Percentiles rank a stretch among this genome's conserved stretches.
Conservation (phyloP, 2,113 vertebrate genomes). For the Amblyornis subalaris region DNA sequence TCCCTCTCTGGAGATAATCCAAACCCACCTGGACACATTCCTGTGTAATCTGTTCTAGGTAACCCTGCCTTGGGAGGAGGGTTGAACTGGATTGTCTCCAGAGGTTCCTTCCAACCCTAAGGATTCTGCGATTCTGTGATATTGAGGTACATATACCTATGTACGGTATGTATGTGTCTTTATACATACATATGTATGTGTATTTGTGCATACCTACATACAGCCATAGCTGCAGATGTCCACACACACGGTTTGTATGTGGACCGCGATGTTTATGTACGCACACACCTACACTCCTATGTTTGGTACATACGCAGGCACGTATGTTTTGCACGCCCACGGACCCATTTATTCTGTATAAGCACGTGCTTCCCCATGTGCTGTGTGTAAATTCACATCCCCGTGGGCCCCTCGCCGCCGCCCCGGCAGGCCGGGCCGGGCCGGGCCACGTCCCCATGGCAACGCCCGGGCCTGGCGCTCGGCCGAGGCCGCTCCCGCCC, state of each 20-base stretch:
- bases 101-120: not conserved
- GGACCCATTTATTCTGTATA: fast-evolving
- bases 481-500: not conserved
- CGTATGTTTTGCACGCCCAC: fast-evolving
- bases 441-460: not conserved
- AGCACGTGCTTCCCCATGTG: fast-evolving
- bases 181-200: not conserved
- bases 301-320: fast-evolving
- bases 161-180: not conserved
- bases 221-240: not conserved
- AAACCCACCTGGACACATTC: not conserved
- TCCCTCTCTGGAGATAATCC: not conserved
- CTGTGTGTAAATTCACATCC: fast-evolving
- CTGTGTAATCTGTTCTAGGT: not conserved
- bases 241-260: fast-evolving
- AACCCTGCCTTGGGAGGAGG: not conserved
- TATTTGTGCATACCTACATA: not conserved
- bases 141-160: not conserved
- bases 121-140: not conserved
- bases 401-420: fast-evolving
- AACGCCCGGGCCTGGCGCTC: not conserved
- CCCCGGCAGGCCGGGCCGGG: not conserved
- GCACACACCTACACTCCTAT: fast-evolving
- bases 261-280: not conserved
- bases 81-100: not conserved